These are phyloP conservation scores for Myrmecophaga tridactyla DNA, from an alignment of 2,113 vertebrate species.

Conservation along the genomic window DNA sequence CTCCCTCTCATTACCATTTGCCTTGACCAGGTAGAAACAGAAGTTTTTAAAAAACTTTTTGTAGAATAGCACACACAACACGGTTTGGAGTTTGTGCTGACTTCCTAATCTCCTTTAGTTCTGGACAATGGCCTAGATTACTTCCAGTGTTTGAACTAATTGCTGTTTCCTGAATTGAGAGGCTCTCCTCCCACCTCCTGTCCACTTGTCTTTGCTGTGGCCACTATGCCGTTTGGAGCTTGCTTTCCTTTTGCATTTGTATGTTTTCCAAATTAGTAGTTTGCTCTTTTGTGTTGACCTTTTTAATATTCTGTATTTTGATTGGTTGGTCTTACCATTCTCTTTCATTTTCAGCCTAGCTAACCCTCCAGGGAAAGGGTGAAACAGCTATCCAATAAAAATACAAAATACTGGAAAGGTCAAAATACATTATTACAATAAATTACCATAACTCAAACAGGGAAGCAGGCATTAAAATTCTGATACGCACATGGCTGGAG, in stretches of 20 bases:
- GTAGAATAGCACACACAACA: rapidly evolving
- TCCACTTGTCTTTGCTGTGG: slow-evolving; percentile 35
- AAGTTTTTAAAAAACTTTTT: neutral
- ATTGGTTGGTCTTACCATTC: slow-evolving; percentile 69
- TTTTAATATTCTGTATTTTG: slow-evolving; percentile 73
- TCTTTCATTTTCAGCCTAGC: slow-evolving; percentile 44
- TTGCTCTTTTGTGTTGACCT: slow-evolving; percentile 78
- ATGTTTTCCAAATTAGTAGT: slow-evolving; percentile 75
- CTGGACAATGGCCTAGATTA: neutral
- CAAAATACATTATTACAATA: slow-evolving; percentile 82
- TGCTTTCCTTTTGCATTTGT: slow-evolving; percentile 23
- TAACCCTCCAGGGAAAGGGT: slow-evolving; percentile 76
- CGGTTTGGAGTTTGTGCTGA: neutral
- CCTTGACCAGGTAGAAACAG: neutral
- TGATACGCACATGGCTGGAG: slow-evolving; percentile 76
- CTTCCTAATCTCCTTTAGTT: neutral
- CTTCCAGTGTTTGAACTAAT: neutral
- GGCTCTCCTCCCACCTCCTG: neutral
- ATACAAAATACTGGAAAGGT: slow-evolving; percentile 84
- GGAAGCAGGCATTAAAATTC: slow-evolving; percentile 81
- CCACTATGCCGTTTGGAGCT: neutral
- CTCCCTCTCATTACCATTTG: neutral
- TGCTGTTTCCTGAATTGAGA: neutral
- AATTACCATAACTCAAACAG: slow-evolving; percentile 84
- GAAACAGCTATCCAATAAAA: slow-evolving; percentile 81